Evolutionary conservation across 2,113 vertebrate genomes (phyloP).

Genomic region (Sander vitreus): DNA sequence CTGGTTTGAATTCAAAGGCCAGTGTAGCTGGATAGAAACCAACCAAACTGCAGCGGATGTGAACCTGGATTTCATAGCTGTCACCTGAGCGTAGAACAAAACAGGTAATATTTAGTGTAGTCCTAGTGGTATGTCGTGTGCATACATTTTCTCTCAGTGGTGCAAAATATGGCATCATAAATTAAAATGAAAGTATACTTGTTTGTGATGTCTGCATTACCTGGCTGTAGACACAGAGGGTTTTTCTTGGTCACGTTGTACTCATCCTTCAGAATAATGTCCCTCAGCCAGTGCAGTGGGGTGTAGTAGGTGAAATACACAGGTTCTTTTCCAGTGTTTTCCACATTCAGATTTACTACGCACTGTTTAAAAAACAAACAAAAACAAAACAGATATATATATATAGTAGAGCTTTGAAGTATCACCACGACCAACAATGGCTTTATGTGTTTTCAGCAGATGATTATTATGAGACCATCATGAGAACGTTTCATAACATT

Average conservation of each 20-base stretch:
- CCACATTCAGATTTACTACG: constrained; percentile 77
- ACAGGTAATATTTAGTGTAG: not conserved
- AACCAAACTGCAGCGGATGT: constrained; percentile 75
- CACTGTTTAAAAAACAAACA: not conserved
- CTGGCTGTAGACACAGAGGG: constrained; percentile 81
- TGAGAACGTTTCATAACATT: not conserved
- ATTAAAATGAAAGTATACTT: not conserved
- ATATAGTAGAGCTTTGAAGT: not conserved
- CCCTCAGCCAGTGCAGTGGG: constrained; percentile 45
- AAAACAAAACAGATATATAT: not conserved
- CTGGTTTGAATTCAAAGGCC: constrained; percentile 86
- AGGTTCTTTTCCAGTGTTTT: constrained; percentile 76
- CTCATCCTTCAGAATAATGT: constrained; percentile 75
- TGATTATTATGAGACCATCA: not conserved
- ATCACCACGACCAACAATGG: not conserved
- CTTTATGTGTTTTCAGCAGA: not conserved
- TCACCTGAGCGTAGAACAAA: constrained; percentile 72
- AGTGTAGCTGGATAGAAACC: constrained; percentile 85
- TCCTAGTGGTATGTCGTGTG: not conserved
- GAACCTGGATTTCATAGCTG: constrained; percentile 81
- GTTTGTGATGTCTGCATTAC: constrained; percentile 72
- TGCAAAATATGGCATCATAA: not conserved
- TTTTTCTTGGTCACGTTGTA: constrained; percentile 67
- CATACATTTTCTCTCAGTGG: not conserved
- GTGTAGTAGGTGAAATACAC: constrained; percentile 85